Evolutionary conservation across 92 coral and sea anemone species (phyloP), one percentile per base, ranked within the genome.

Genomic region (Umimayanthus chanpuru): DNA sequence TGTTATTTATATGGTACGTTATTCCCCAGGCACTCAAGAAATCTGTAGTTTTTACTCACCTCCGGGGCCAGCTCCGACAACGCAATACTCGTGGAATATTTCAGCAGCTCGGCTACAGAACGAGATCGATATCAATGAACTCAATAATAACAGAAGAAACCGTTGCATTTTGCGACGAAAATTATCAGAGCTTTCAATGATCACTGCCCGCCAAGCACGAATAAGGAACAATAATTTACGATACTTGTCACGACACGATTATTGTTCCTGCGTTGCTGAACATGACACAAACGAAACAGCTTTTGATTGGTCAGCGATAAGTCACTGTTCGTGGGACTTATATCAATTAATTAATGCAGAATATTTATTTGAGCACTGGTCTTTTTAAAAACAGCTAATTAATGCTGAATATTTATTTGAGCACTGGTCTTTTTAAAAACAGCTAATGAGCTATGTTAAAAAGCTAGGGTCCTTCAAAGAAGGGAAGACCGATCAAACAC

Each of bases 1-100:
- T 0, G 25, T 16, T 21, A 36, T 8, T 20, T 72, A 6, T 36
- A 30, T 72, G 18, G 36, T 0, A 30, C 30, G 43, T 29, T 47
- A 43, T 47, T 47, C 50, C 50, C 50, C 50, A 47, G 50, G 50
- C 50, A 47, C 10, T 47, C 8, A 7, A 18, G 10, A 28, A n/a
- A 77, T 12, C 29, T 18, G n/a, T 21, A 21, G 25, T 28, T 15
- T 4, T 55, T 4, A 14, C 76, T 23, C 67, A 83, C 87, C 87
- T 70, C 87, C 87, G 0, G 87, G 87, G 5, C 87, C 87, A 12
- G 87, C 87, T 44, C 87, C 87, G 6, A 83, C 43, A 23, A 83
- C 87, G 40, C 87, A 83, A 78, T 83, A 83, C 56, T 83, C 87
- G 23, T 83, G 87, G 26, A 70, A 83, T 25, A 20, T 76, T 64